Base-by-base conservation (phyloP, 2,888 invertebrate genomes). In the Parapristionchus giblindavisi region DNA sequence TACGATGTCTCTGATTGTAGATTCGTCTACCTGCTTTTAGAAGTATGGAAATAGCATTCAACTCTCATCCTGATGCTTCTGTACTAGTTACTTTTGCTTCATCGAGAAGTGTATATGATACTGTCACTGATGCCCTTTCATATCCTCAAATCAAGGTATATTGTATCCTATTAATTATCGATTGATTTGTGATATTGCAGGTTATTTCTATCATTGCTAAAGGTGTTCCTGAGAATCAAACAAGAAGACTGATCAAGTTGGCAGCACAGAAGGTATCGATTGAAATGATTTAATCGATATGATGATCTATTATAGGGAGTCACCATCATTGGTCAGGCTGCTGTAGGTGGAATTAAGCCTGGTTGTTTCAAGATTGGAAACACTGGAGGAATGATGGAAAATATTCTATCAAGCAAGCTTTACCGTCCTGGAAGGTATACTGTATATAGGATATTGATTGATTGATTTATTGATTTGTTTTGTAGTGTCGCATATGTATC, bases 361-460 rank as follows among this genome's bases (percentile, higher is more conserved):
- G 99, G 98, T 1, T 96, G 97, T 89, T 97, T 99, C 90, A 99
- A 98, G 90, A 99, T 99, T 84, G 88, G 88, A 75, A 99, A 99
- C 91, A 99, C 99, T 0, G 99, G 98, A 21, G 99, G 99, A 76
- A 99, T 99, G 98, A 93, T 99, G 91, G 99, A 99, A 89, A 99
- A 99, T 88, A 96, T 99, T 82, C 90, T 99, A 1, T 94, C 97
- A 88, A 97, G 97, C 81, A 96, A 96, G 89, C 91, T 99, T 21
- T 99, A 98, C 90, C 91, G 99, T 38, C 93, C 97, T 0, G 99
- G 99, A 85, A 91, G 90, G 90, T 90, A 76, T 74, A 80, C 54
- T 2, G 40, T n/a, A n/a, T n/a, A n/a, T n/a, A n/a, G 43, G 61
- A 36, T 8, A 14, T 8, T 34, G 65, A 29, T 17, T 38, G 24